Conservation (phyloP, 2,113 vertebrate genomes). For the Sterna hirundo region DNA sequence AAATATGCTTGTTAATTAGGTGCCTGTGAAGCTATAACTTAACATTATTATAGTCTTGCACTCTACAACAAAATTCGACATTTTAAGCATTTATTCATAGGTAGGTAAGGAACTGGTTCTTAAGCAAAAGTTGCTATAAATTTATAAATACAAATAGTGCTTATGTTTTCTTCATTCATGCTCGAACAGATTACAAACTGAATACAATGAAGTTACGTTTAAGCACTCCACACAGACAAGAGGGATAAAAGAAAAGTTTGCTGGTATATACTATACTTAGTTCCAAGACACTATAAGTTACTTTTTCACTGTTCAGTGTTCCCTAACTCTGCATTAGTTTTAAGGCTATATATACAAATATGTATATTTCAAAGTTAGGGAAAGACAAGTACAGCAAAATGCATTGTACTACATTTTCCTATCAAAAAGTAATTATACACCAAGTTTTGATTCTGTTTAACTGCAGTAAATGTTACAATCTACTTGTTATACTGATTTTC, state of each 20-base stretch:
- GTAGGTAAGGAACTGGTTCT: slow-evolving; percentile 68
- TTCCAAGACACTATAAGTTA: slow-evolving; percentile 76
- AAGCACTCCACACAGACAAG: slow-evolving; percentile 75
- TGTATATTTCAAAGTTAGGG: slow-evolving; percentile 75
- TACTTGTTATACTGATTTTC: slow-evolving; percentile 74
- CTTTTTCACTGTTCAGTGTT: slow-evolving; percentile 70
- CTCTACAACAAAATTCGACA: slow-evolving; percentile 75
- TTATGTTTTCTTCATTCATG: slow-evolving; percentile 76
- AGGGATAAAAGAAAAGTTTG: slow-evolving; percentile 75
- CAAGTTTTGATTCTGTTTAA: slow-evolving; percentile 70
- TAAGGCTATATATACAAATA: slow-evolving; percentile 83
- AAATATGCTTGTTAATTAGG: slow-evolving; percentile 57
- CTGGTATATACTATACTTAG: slow-evolving; percentile 75
- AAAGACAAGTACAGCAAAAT: slow-evolving; percentile 75
- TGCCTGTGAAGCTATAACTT: slow-evolving; percentile 65
- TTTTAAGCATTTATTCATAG: slow-evolving; percentile 76
- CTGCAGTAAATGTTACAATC: slow-evolving; percentile 68
- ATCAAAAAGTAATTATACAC: slow-evolving; percentile 76
- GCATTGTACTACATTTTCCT: slow-evolving; percentile 72
- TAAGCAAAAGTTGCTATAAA: slow-evolving; percentile 74
- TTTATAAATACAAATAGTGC: slow-evolving; percentile 81
- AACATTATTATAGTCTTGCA: slow-evolving; percentile 70
- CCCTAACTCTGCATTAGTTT: slow-evolving; percentile 77
- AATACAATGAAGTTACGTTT: slow-evolving; percentile 78
- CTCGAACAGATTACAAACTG: slow-evolving; percentile 77